Conservation (phyloP, 2,797 vertebrate genomes). For the Gymnoscopelus braueri region DNA sequence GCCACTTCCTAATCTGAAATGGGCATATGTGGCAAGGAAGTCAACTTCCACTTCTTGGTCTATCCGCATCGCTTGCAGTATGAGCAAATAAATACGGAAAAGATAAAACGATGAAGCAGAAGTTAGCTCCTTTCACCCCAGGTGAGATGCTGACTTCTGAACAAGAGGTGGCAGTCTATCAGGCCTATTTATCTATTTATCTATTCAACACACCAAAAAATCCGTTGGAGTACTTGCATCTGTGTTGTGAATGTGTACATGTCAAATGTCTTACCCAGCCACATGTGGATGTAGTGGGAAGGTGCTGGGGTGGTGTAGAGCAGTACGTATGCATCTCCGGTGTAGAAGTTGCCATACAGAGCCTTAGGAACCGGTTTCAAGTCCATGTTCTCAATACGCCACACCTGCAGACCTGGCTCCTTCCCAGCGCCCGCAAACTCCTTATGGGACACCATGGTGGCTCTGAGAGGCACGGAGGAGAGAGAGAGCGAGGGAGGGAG, state of each 20-base stretch:
- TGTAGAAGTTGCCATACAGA: conserved; percentile 88
- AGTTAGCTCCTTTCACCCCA: no score
- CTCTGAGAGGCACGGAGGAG: conserved; percentile 43
- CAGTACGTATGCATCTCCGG: conserved; percentile 90
- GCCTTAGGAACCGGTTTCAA: conserved; percentile 87
- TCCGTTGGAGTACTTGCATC: neutral
- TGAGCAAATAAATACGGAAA: no score
- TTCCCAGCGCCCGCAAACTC: conserved; percentile 90
- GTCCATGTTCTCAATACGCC: conserved; percentile 92
- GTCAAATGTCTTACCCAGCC: conserved; percentile 82
- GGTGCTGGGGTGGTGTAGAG: conserved; percentile 87
- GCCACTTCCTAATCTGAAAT: no score
- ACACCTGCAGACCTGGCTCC: conserved; percentile 89
- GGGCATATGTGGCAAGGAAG: no score
- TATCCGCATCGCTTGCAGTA: no score
- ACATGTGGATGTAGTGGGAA: conserved; percentile 89
- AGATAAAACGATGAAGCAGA: no score
- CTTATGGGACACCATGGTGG: conserved; percentile 83
- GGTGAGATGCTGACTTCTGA: no score
- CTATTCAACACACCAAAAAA: neutral
- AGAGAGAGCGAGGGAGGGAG: neutral
- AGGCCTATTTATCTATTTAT: no score
- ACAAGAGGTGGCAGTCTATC: no score
- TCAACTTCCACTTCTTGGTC: no score
- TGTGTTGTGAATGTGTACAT: neutral